Base-by-base conservation (phyloP, 2,888 invertebrate species). In the Trachelus iudaicus region DNA sequence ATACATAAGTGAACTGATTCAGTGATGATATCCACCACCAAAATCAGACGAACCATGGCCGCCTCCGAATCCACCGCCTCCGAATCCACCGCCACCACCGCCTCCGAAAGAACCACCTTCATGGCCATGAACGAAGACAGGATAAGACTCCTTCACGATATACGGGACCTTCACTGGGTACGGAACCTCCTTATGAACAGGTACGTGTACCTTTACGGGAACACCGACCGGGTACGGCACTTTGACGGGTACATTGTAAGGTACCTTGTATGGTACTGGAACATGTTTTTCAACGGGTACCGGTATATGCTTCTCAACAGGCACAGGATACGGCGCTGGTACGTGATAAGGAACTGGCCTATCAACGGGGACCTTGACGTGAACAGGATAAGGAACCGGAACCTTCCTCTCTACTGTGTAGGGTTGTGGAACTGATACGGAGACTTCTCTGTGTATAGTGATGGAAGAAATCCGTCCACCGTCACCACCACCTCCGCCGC, bases 401-500 rank as follows among this genome's bases (percentile, higher is more conserved):
- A 89, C 79, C 4, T 85, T 83, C 69, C 82, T 88, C 80, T 90
- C 90, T 4, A 90, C 90, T 6, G 89, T 81, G 79, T 90, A 90
- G 4, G 90, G 90, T 1, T 86, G 87, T 11, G 90, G 90, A 0
- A 90, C 87, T 3, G 88, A 86, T 13, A 90, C 89, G 76, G 85
- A 81, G 13, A 89, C 89, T 81, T 90, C 90, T 4, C 87, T 84
- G 71, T 89, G 89, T 75, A 90, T 90, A 69, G 90, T 90, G 81
- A 90, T 88, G 11, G 86, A 85, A 12, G 89, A 87, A 69, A 90
- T 89, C 68, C 83, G 87, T 71, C 87, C 90, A 9, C 83, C 83
- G 73, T 86, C 90, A 12, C 85, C 85, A 1, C 84, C 77, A 71
- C 83, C 85, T 1, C 82, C 84, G 0, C 77, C 33, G 11, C 76